Evolutionary conservation across 2,113 vertebrate species (phyloP).

Genomic region (Leucosticte australis): DNA sequence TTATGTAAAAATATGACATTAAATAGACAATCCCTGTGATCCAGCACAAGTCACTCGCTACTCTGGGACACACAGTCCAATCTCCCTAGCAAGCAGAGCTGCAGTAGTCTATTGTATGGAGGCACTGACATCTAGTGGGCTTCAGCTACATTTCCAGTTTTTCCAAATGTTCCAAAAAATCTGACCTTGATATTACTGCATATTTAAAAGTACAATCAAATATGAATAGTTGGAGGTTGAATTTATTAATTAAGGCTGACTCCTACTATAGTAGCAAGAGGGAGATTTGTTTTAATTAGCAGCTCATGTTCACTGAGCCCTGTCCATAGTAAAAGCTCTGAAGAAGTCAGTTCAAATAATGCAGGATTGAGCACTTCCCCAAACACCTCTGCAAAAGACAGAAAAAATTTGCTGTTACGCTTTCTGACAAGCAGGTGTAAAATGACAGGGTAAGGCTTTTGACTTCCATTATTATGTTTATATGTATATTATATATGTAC

Average conservation of each 20-base stretch:
- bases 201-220: neutral
- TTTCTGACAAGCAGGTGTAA: neutral
- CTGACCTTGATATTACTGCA: neutral
- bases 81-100: neutral
- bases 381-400: neutral
- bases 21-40: neutral
- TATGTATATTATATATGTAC: neutral
- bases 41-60: neutral
- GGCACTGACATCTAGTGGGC: conserved; percentile 58
- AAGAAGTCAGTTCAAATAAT: neutral
- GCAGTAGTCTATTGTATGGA: neutral
- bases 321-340: neutral
- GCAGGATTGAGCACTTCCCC: neutral
- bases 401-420: neutral
- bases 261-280: neutral
- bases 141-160: neutral
- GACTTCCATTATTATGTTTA: neutral
- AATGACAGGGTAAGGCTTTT: neutral
- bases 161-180: neutral
- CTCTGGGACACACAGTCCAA: neutral
- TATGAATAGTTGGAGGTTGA: neutral
- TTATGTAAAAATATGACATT: neutral
- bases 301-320: neutral
- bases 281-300: neutral
- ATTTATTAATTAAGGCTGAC: neutral